Base-by-base conservation (phyloP, 1,140 invertebrate genomes). In the Propsilocerus akamusi region DNA sequence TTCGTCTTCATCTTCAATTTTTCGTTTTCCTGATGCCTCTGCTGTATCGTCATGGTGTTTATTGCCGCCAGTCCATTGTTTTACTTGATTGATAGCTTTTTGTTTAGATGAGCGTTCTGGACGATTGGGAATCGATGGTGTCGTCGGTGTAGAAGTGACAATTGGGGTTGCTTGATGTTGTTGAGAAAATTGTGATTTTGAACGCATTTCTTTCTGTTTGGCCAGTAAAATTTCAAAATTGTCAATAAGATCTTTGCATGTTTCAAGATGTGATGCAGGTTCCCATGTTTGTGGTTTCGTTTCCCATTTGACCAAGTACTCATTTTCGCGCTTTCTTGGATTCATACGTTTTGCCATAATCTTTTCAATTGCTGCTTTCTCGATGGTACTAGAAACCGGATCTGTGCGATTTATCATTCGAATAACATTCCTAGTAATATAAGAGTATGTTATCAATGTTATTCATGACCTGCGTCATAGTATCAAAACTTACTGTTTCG, bases 251-350 rank as follows among this genome's bases (percentile, higher is more conserved):
- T 76, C 72, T 59, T 83, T 80, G 58, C 83, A 86, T 6, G 77
- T 76, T 32, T 76, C 72, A 53, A 87, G 73, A 57, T 81, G 78
- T 37, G 78, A 73, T 17, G 75, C 71, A 3, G 83, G 78, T 59
- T 88, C 84, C 84, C 84, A 88, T 11, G 83, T 84, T 57, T 79
- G 75, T 23, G 75, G 68, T 57, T 78, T 81, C 51, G 81, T 78
- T 61, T 86, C 81, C 84, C 84, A 87, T 64, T 87, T 87, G 11
- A 87, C 70, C 55, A 86, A 65, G 65, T 86, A 87, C 65, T 87
- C 84, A 54, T 79, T 78, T 50, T 76, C 77, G 59, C 78, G 81
- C 50, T 77, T 80, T 37, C 81, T 74, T 5, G 80, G 78, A 68
- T 86, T 87, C 58, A 78, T 85, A 12, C 84, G 69, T 61, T 86